Percentiles rank a stretch among this genome's conserved stretches.
phyloP scores from a whole-genome alignment of 2,888 invertebrate genomes.

The Syritta pipiens region DNA sequence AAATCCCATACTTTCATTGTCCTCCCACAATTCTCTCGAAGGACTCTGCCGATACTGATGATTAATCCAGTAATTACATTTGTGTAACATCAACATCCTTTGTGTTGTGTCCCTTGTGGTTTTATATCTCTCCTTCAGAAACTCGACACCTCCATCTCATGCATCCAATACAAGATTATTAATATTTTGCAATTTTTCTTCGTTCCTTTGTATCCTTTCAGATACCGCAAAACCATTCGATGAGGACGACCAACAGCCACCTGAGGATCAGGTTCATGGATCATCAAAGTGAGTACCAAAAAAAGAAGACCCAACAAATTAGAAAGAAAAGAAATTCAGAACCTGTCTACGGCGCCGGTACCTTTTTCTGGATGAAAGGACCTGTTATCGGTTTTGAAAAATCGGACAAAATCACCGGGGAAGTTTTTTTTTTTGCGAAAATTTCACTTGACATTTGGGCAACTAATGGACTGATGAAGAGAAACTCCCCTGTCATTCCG shows the following conservation, averaged over 20 bases:
- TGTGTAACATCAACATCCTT: slow-evolving; percentile 27
- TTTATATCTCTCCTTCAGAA: slow-evolving; percentile 19
- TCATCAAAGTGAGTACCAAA: slow-evolving; percentile 57
- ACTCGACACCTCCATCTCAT: slow-evolving; percentile 57
- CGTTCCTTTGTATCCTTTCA: slow-evolving; percentile 57
- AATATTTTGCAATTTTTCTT: slow-evolving; percentile 67
- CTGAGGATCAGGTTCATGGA: slow-evolving; percentile 61
- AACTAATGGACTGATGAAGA: too few relatives aligned
- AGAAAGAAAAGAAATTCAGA: neutral
- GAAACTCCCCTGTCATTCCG: neutral
- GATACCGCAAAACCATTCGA: slow-evolving; percentile 61
- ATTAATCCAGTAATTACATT: slow-evolving; percentile 53
- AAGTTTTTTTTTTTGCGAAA: slow-evolving; percentile 64
- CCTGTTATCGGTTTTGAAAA: slow-evolving; percentile 52
- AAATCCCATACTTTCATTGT: neutral
- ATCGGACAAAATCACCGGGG: slow-evolving; percentile 34
- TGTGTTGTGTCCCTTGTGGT: slow-evolving; percentile 7
- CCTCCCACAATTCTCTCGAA: neutral
- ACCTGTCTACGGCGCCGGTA: slow-evolving; percentile 44
- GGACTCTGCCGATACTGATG: slow-evolving; percentile 9
- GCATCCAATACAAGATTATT: slow-evolving; percentile 44
- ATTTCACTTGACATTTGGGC: slow-evolving; percentile 42
- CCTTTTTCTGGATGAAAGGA: neutral
- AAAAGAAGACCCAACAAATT: too few relatives aligned
- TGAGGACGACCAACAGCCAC: slow-evolving; percentile 29